These are phyloP conservation scores for Pollicipes pollicipes DNA, from an alignment of 1,140 invertebrate genomes.

Conservation along the genomic window DNA sequence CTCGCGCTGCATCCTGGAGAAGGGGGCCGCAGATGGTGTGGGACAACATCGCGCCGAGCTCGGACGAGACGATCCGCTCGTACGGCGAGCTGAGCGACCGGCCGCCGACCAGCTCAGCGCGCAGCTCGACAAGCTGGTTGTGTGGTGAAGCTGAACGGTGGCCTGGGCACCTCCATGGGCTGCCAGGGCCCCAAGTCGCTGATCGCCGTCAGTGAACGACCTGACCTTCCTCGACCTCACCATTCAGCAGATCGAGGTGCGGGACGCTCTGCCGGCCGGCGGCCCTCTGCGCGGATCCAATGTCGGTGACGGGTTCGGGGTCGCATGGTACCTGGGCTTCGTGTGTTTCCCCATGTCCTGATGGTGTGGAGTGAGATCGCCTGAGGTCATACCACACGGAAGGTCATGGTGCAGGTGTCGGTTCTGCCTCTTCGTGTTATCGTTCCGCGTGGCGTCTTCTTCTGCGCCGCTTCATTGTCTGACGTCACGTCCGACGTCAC, in stretches of 20 bases:
- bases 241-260: constrained; percentile 95
- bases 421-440: no score
- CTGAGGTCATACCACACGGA: no score
- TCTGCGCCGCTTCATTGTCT: neutral
- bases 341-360: constrained; percentile 8
- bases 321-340: neutral
- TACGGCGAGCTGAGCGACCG: constrained; percentile 49
- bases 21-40: constrained; percentile 73
- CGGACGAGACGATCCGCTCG: constrained; percentile 56
- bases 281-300: no score
- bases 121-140: constrained; percentile 85
- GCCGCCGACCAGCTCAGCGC: constrained; percentile 45
- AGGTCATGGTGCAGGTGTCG: no score
- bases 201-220: constrained; percentile 90
- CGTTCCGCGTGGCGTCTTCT: no score
- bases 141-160: constrained; percentile 97
- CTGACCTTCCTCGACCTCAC: constrained; percentile 95
- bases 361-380: neutral
- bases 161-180: constrained; percentile 96
- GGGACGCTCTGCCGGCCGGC: neutral
- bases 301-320: neutral
- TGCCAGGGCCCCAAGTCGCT: constrained; percentile 98
- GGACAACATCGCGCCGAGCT: constrained; percentile 79
- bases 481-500: no score
- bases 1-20: constrained; percentile 60